Evolutionary conservation across 1,140 invertebrate genomes (phyloP).

Genomic region (Drosophila pandora): DNA sequence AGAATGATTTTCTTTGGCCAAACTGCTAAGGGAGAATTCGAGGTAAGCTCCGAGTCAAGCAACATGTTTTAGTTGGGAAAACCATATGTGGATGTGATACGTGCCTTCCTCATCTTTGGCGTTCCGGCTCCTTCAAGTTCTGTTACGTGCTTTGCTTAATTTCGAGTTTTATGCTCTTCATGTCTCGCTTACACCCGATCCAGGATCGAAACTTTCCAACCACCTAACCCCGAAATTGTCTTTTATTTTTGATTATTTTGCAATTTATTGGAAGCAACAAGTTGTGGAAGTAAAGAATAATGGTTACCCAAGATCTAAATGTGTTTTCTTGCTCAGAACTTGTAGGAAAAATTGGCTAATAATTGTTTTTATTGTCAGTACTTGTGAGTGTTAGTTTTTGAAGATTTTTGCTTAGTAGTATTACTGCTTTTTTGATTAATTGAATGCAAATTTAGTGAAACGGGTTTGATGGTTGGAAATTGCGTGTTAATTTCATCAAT

Average conservation of each 20-base stretch:
- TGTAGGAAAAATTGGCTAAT: constrained; percentile 28
- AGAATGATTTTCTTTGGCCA: constrained; percentile 67
- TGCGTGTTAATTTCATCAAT: background rate
- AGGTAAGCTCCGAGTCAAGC: constrained; percentile 11
- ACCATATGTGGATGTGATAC: constrained; percentile 28
- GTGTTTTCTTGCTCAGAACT: constrained; percentile 45
- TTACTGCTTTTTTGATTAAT: no score
- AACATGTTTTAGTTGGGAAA: constrained; percentile 44
- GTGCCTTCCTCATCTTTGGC: constrained; percentile 23
- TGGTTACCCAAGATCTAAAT: constrained; percentile 5
- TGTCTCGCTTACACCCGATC: constrained; percentile 58
- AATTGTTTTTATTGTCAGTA: constrained; percentile 10
- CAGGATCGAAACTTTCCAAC: constrained; percentile 33
- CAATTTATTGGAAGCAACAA: constrained; percentile 63
- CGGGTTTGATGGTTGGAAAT: background rate
- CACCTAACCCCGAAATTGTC: background rate
- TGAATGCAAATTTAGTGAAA: no score
- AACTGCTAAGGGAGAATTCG: constrained; percentile 23
- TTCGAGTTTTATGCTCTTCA: constrained; percentile 57
- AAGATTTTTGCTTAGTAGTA: background rate
- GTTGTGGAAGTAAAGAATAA: constrained; percentile 28
- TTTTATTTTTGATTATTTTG: constrained; percentile 29
- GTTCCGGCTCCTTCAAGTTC: constrained; percentile 47
- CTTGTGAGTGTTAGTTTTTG: constrained; percentile 5
- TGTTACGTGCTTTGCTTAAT: constrained; percentile 72